Percentiles rank a stretch among this genome's conserved stretches.
Conservation (phyloP, 2,113 vertebrate species). For the Misgurnus anguillicaudatus region DNA sequence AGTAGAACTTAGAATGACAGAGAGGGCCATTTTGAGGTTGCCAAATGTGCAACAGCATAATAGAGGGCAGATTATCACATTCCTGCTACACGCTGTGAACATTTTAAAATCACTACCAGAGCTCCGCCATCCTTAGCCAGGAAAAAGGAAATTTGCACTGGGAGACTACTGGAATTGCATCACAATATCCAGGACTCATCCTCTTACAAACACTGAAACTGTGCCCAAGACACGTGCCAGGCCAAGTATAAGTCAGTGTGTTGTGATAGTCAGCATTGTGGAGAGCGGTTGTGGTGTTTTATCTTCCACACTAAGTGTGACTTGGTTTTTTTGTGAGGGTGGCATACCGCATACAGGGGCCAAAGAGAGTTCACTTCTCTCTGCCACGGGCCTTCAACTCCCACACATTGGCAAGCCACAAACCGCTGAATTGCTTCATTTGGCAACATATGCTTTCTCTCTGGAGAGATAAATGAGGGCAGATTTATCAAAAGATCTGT, state of each 20-base stretch:
- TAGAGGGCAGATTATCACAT: constrained; percentile 24
- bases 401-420: constrained; percentile 43
- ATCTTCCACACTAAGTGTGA: not conserved
- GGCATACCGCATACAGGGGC: constrained; percentile 48
- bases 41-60: constrained; percentile 21
- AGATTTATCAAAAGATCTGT: not conserved
- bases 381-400: constrained; percentile 38
- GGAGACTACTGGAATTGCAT: constrained; percentile 1
- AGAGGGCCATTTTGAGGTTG: constrained; percentile 46
- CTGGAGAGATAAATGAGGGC: not conserved
- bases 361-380: constrained; percentile 39
- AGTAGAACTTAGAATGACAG: not conserved
- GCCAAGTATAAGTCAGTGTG: not conserved
- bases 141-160: constrained; percentile 5
- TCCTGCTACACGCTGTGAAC: not conserved
- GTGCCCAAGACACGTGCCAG: not conserved
- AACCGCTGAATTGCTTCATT: constrained; percentile 24
- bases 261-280: no score
- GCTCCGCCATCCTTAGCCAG: not conserved
- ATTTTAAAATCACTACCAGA: constrained; percentile 13
- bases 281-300: not conserved
- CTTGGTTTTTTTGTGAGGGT: constrained; percentile 19
- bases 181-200: not conserved
- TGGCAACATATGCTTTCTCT: not conserved
- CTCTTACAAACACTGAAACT: constrained; percentile 12